These are phyloP conservation scores for Taeniopygia guttata DNA, from an alignment of 2,797 vertebrate genomes.

Conservation along the genomic window DNA sequence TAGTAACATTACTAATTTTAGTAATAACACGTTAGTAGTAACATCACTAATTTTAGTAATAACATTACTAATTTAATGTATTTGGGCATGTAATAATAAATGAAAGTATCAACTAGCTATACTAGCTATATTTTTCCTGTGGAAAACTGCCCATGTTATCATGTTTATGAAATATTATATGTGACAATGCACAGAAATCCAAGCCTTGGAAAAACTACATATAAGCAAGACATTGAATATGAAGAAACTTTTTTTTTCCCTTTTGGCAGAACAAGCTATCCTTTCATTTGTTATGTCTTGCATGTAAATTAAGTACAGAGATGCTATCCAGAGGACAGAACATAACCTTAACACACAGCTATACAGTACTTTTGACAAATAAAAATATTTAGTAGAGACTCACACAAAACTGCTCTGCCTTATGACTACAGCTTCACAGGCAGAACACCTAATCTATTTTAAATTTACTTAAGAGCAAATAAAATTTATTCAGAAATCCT, in stretches of 20 bases:
- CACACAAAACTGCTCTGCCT: background rate
- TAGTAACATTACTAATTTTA: background rate
- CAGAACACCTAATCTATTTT: background rate
- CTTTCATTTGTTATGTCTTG: constrained; percentile 25
- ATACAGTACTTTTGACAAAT: background rate
- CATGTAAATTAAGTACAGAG: constrained; percentile 8
- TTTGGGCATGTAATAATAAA: background rate
- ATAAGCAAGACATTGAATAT: background rate
- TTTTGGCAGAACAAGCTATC: constrained; percentile 19
- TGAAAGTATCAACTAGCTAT: background rate
- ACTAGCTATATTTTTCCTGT: background rate
- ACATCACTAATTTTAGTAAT: background rate
- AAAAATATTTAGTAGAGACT: background rate
- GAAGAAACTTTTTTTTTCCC: background rate
- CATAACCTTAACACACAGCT: background rate
- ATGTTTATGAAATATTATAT: constrained; percentile 7
- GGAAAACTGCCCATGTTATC: background rate
- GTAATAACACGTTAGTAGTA: too few relatives aligned
- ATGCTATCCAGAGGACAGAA: constrained; percentile 35
- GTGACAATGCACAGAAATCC: background rate
- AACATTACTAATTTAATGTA: background rate
- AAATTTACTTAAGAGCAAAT: constrained; percentile 27
- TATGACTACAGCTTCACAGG: background rate
- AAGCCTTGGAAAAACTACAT: background rate
- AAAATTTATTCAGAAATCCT: background rate